These are phyloP conservation scores for Octomys mimax DNA, from an alignment of 2,797 vertebrate genomes.

Conservation along the genomic window DNA sequence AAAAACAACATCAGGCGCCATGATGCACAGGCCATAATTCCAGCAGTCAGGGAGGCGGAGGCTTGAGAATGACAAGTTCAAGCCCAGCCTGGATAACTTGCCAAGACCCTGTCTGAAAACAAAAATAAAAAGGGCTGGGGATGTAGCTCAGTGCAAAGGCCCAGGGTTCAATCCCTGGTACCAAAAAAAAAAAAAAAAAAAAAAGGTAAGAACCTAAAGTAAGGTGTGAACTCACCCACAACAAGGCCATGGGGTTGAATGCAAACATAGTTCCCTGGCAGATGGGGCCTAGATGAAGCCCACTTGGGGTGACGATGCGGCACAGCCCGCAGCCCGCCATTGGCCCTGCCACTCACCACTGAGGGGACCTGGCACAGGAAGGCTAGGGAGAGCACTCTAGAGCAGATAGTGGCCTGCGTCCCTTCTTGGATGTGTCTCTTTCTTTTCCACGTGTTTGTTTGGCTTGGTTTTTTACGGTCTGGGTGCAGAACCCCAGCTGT, in stretches of 20 bases:
- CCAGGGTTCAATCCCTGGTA: neutral
- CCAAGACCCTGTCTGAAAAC: neutral
- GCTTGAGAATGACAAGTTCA: neutral
- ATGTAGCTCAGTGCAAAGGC: neutral
- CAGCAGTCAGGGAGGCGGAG: neutral
- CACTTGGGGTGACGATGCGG: neutral
- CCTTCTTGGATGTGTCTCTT: neutral
- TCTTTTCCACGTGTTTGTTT: neutral
- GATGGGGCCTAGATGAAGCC: neutral
- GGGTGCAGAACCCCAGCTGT: neutral
- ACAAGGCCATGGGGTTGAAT: neutral
- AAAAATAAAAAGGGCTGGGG: neutral
- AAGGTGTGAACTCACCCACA: neutral
- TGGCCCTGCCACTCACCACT: neutral
- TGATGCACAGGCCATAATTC: neutral
- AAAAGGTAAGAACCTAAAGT: neutral
- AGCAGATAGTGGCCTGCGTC: neutral
- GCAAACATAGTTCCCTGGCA: neutral
- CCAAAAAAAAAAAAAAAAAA: neutral
- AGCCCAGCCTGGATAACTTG: neutral
- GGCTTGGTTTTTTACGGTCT: neutral
- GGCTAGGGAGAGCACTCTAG: neutral
- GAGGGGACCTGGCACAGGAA: neutral
- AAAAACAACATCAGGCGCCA: neutral
- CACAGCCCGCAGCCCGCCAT: accelerated